These are phyloP conservation scores for Coboldia fuscipes DNA, from an alignment of 1,140 invertebrate genomes.

Conservation along the genomic window DNA sequence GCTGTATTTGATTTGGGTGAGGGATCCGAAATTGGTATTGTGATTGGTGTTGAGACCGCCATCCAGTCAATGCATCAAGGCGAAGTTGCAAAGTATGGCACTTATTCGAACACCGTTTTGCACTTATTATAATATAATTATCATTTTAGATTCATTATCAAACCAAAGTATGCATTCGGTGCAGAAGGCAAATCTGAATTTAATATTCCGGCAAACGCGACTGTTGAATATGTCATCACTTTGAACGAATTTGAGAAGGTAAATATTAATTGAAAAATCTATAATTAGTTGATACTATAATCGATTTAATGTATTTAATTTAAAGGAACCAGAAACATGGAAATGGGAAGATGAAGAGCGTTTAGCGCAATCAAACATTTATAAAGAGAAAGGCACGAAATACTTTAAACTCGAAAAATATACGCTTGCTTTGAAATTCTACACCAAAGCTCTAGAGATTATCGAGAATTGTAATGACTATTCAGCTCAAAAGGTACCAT, in stretches of 20 bases:
- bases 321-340: conserved; percentile 53
- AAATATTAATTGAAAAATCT: conserved; percentile 8
- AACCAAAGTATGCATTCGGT: conserved; percentile 67
- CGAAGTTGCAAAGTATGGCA: conserved; percentile 44
- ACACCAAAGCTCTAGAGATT: too few relatives aligned
- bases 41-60: conserved; percentile 68
- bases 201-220: conserved; percentile 57
- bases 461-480: too few relatives aligned
- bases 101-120: neutral
- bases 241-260: conserved; percentile 70
- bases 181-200: conserved; percentile 41
- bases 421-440: conserved; percentile 67
- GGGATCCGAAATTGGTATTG: conserved; percentile 47
- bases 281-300: conserved; percentile 1
- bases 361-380: conserved; percentile 55
- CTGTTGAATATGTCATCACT: conserved; percentile 61
- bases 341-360: conserved; percentile 56
- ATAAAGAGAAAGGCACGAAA: conserved; percentile 78
- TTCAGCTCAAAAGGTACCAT: conserved; percentile 31
- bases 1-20: conserved; percentile 75
- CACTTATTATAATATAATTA: neutral
- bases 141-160: conserved; percentile 35
- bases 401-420: conserved; percentile 73
- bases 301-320: conserved; percentile 5
- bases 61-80: conserved; percentile 61